Base-by-base conservation (phyloP, 2,888 invertebrate genomes). In the Brenthis ino region DNA sequence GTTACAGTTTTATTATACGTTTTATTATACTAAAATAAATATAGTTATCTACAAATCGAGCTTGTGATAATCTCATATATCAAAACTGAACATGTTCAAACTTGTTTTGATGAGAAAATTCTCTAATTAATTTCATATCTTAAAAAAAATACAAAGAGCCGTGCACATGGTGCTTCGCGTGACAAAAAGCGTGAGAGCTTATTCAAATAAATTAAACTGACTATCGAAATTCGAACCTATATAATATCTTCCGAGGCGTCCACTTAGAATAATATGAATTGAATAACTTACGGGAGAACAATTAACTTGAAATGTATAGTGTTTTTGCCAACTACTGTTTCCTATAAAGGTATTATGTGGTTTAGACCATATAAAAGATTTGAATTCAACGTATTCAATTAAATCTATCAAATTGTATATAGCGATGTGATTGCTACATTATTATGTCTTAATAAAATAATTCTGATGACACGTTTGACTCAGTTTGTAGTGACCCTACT, bases 131-230 rank as follows among this genome's bases (percentile, higher is more conserved):
- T 65, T 70, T 70, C 48, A 57, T 61, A 50, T 48, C 20, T 16
- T 57, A 33, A 65, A 58, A 73, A 69, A 67, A 50, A 54, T 77
- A 80, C 78, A 79, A 81, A 77, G 72, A 75, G 74, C 75, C 20
- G 51, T 57, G 37, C 70, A 70, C 61, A 68, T 70, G 68, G 13
- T 65, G 37, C 56, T 53, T 68, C 70, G 66, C 66, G 69, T 58
- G 67, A 70, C 64, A 70, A 64, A 56, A 67, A 61, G 43, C 58
- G 67, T 69, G 67, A 64, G 56, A 65, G 67, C 20, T 60, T 58
- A 48, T 16, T 14, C 24, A 57, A 47, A 57, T 61, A 67, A 70
- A 60, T 64, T 67, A 60, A 64, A 58, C n/a, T 20, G 3, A 50
- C 24, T 13, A 37, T 24, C 60, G 51, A 60, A 16, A 53, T 33